Evolutionary conservation across 2,888 invertebrate genomes (phyloP).

Genomic region (Apomyelois bistriatella): DNA sequence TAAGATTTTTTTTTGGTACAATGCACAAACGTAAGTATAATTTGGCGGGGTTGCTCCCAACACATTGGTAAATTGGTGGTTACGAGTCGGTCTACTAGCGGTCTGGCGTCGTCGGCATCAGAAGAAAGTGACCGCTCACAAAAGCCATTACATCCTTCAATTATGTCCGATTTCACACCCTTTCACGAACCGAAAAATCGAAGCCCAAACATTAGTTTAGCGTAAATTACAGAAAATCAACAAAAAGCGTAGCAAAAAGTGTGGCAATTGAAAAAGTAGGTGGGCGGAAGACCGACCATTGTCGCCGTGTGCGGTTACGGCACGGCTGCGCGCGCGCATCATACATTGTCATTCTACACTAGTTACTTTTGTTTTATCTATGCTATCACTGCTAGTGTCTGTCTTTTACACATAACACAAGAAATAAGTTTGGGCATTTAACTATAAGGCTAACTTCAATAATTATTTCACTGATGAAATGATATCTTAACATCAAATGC

Average conservation of each 20-base stretch:
- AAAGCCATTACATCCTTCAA: slow-evolving; percentile 72
- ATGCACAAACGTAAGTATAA: slow-evolving; percentile 24
- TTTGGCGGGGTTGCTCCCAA: slow-evolving; percentile 23
- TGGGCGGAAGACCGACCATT: slow-evolving; percentile 17
- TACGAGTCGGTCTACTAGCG: slow-evolving; percentile 20
- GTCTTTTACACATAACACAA: no score
- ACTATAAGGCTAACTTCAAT: no score
- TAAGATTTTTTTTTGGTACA: slow-evolving; percentile 32
- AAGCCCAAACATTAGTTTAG: slow-evolving; percentile 79
- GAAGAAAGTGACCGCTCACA: slow-evolving; percentile 69
- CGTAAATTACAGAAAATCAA: slow-evolving; percentile 74
- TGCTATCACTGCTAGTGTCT: not conserved
- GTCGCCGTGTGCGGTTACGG: slow-evolving; percentile 42
- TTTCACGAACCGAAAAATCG: slow-evolving; percentile 80
- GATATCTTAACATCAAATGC: no score
- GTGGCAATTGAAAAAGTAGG: slow-evolving; percentile 38
- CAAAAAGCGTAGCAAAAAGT: slow-evolving; percentile 67
- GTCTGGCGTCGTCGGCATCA: slow-evolving; percentile 32
- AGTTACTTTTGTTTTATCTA: not conserved
- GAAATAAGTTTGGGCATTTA: no score
- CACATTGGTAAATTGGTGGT: slow-evolving; percentile 22
- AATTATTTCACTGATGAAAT: no score
- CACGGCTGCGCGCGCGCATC: slow-evolving; percentile 33
- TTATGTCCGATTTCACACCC: slow-evolving; percentile 78
- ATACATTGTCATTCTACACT: not conserved